Base-by-base conservation (phyloP, 2,888 invertebrate genomes). In the Seladonia tumulorum region DNA sequence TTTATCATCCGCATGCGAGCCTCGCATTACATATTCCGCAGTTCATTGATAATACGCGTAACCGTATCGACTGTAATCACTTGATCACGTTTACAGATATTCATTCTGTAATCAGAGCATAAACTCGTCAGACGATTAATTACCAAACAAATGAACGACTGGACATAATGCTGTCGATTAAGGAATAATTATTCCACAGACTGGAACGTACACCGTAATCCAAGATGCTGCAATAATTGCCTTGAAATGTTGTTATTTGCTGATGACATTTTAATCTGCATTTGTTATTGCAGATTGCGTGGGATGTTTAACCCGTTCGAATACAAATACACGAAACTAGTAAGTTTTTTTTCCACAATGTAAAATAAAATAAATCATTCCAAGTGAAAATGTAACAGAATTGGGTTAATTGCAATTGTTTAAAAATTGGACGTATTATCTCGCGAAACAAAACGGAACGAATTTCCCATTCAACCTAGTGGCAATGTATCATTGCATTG, bases 111-210 rank as follows among this genome's bases (percentile, higher is more conserved):
- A 84, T 81, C 83, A 76, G 85, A 79, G 87, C 85, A 88, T 89
- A 88, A 92, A 89, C 82, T 83, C 77, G 76, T 86, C 84, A 76
- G 60, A 66, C 79, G 78, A 83, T 87, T 91, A 89, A 90, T 89
- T 87, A 89, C 77, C 77, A 82, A 86, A 82, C 86, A 87, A 89
- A 85, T 84, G 79, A 86, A 82, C 84, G 75, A 82, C 79, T 80
- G 80, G 82, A 76, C 83, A 86, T 86, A 83, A 83, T 79, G 84
- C 75, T 63, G 75, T 35, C 66, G 71, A 72, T 79, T 75, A 79
- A 66, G 57, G 73, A 71, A 76, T 85, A 88, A 89, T 89, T 86
- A 81, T n/a, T 68, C 57, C 60, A 73, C 76, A 35, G 12, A 72
- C 66, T 47, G 63, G 68, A 82, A 77, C 77, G 25, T 68, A 29